Evolutionary conservation across 2,113 vertebrate genomes (phyloP).

Genomic region (Takifugu bimaculatus): DNA sequence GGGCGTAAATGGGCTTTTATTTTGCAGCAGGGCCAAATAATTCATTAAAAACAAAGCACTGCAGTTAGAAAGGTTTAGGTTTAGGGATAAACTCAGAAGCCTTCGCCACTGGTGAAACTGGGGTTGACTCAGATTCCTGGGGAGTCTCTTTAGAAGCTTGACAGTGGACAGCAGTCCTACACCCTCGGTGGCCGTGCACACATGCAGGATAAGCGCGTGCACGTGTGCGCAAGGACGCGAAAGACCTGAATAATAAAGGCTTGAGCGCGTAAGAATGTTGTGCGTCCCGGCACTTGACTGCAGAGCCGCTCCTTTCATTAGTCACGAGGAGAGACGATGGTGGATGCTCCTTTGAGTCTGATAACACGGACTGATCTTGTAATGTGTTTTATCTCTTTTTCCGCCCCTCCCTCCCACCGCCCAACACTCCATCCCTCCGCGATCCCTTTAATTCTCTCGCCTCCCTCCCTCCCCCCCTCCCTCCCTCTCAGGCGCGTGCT

Average conservation of each 20-base stretch:
- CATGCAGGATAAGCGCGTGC: background rate
- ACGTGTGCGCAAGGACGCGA: background rate
- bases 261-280: background rate
- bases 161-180: background rate
- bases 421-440: conserved; percentile 33
- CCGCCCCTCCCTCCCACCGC: conserved; percentile 26
- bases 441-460: conserved; percentile 35
- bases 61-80: too few relatives aligned
- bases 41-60: too few relatives aligned
- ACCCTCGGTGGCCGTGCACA: background rate
- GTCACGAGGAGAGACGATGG: conserved; percentile 45
- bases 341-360: conserved; percentile 59
- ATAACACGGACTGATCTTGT: conserved; percentile 53
- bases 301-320: conserved; percentile 55
- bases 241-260: background rate
- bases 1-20: too few relatives aligned
- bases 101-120: too few relatives aligned
- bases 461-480: conserved; percentile 39
- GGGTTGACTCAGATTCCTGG: too few relatives aligned
- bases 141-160: too few relatives aligned
- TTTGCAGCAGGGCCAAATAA: too few relatives aligned
- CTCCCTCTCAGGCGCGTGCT: conserved; percentile 26
- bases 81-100: too few relatives aligned
- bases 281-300: conserved; percentile 32
- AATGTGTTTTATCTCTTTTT: conserved; percentile 55